Evolutionary conservation across 2,113 vertebrate genomes (phyloP), one percentile per base, ranked within the genome.

Genomic region (Gyps fulvus): DNA sequence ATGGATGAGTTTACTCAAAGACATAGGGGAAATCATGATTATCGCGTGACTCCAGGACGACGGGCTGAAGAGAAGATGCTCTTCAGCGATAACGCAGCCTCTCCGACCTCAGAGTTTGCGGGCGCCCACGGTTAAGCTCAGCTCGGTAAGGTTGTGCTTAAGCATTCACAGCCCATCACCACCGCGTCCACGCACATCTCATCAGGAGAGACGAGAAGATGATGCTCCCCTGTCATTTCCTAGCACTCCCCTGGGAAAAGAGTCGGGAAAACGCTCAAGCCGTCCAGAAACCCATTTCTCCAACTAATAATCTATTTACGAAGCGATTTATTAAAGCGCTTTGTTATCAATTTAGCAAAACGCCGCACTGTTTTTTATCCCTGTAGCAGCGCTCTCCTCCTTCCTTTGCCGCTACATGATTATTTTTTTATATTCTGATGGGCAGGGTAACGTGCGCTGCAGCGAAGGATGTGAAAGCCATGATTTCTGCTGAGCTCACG

Each of bases 401-500:
- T 94, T 57, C 76, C 93, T 83, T 36, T 11, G 55, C 69, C 29
- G 21, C 84, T 93, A 91, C 52, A 47, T 63, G 93, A 89, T 89
- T 13, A 32, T 70, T 89, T 90, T 90, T 71, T 73, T 32, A 69
- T 58, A 63, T 5, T 38, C 67, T 27, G 21, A 87, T 69, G 92
- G 93, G 83, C 91, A 96, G 93, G 84, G 77, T 45, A 89, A 52
- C 16, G 11, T 3, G 6, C 18, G n/a, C 91, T 80, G 95, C 91
- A 71, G 94, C 40, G 5, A 89, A 82, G 55, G 87, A 95, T 38
- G 65, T 32, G 62, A 95, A 87, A 95, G 89, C 94, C 95, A 77
- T 19, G 78, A 80, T 95, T 95, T 92, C 89, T 96, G 96, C 95
- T 95, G 93, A 95, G 95, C 93, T 95, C 93, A 95, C 32, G 43